Percentiles rank a stretch among this genome's conserved stretches.
phyloP scores from a whole-genome alignment of 2,888 invertebrate species.

The Agrenia bidenticulata region DNA sequence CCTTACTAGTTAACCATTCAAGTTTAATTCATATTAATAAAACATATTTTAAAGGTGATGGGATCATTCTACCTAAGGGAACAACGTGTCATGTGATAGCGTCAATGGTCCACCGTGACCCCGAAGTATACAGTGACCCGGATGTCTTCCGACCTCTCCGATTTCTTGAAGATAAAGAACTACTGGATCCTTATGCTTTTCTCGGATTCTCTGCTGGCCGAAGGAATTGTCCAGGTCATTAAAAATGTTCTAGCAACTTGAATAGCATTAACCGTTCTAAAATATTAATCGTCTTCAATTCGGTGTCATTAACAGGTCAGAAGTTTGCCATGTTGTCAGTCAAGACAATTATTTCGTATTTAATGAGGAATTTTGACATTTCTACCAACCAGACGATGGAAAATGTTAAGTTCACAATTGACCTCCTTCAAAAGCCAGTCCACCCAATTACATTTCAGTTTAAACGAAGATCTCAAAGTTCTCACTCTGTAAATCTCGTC shows the following conservation, averaged over 20 bases:
- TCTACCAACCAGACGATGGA: not conserved
- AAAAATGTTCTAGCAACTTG: not conserved
- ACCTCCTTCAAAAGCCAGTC: not conserved
- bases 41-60: too few species aligned
- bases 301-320: not conserved
- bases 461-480: too few species aligned
- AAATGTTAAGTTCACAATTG: not conserved
- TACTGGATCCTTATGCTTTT: not conserved
- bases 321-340: not conserved
- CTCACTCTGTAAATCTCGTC: too few species aligned
- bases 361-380: not conserved
- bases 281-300: not conserved
- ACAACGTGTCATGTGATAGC: not conserved
- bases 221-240: not conserved
- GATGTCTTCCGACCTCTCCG: not conserved
- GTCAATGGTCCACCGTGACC: not conserved
- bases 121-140: not conserved
- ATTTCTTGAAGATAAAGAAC: not conserved
- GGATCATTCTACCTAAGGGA: not conserved
- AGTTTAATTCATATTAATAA: too few species aligned
- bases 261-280: not conserved
- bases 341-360: not conserved
- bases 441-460: not conserved
- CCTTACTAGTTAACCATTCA: not conserved
- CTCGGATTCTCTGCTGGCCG: slow-evolving; percentile 5